Base-by-base conservation (phyloP, 1,140 invertebrate genomes). In the Ridgeia piscesae region DNA sequence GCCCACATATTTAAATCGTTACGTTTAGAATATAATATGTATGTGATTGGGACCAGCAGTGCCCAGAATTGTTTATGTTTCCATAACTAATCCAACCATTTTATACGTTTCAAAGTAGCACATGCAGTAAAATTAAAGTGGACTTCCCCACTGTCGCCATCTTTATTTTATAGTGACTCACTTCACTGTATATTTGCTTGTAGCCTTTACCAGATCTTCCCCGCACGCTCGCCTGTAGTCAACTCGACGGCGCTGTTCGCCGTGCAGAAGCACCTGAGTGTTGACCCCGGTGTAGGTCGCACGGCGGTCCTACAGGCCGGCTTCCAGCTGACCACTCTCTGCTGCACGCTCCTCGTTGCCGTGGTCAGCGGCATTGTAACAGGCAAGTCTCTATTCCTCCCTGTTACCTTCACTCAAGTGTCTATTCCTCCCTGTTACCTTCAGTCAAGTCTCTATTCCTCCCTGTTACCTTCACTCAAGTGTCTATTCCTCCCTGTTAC, bases 301-400 rank as follows among this genome's bases (percentile, higher is more conserved):
- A 97, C 97, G 35, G 97, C 97, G 6, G 94, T 94, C 31, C 94
- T 96, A n/a, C 98, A 99, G 96, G 98, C 98, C 1, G 97, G 96
- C 11, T 98, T 97, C 96, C 98, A 99, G 96, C 95, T 98, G 89
- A 95, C 97, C 8, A 97, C 97, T 1, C 96, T 99, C 11, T 96
- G 95, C 6, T 95, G 98, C 8, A 98, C 98, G 0, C 91, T 99
- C 0, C 95, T 95, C 14, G 96, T 98, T 35, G 97, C 98, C 88
- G 96, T 98, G 50, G 96, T 97, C 92, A 97, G 97, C n/a, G 98
- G 98, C 90, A 94, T 97, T 93, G 93, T 98, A 92, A 98, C 98
- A 96, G 98, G 98, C 98, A 96, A 95, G 58, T 77, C 2, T 4
- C 2, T 9, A 1, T 42, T 6, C 42, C 42, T n/a, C n/a, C n/a